A percentile compares a stretch with the other conserved stretches of the same genome.
Conservation (phyloP, 2,797 vertebrate species). For the Acrossocheilus fasciatus region DNA sequence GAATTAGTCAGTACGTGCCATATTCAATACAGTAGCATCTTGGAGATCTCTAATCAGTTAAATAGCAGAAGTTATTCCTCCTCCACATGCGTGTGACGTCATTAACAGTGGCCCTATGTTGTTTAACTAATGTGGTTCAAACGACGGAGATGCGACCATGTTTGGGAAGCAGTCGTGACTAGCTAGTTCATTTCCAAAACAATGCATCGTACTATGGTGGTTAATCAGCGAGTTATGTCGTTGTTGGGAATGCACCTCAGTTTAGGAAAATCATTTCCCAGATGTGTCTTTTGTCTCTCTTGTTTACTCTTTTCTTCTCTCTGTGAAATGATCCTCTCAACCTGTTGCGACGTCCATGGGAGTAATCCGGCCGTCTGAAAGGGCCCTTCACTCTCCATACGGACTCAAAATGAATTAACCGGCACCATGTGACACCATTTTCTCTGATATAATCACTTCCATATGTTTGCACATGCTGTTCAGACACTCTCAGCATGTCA, state of each 20-base stretch:
- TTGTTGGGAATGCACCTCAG: neutral
- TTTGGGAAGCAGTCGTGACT: too few species aligned
- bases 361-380: neutral
- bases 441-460: neutral
- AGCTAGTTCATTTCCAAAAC: too few species aligned
- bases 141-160: too few species aligned
- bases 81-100: too few species aligned
- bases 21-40: too few species aligned
- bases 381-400: neutral
- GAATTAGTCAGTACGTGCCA: too few species aligned
- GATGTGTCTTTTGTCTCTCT: conserved; percentile 10
- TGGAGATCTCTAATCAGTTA: too few species aligned
- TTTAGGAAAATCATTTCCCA: conserved; percentile 16
- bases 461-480: conserved; percentile 33
- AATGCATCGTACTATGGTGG: too few species aligned
- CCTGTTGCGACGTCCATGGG: conserved; percentile 4
- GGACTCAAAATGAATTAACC: conserved; percentile 15
- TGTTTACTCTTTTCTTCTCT: conserved; percentile 6
- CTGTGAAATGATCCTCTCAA: neutral
- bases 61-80: too few species aligned
- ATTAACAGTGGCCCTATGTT: too few species aligned
- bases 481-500: conserved; percentile 16
- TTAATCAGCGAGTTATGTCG: too few species aligned
- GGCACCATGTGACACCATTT: neutral
- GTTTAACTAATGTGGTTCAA: too few species aligned